phyloP scores from a whole-genome alignment of 2,888 invertebrate species.

The Brachypalpus laphriformis region DNA sequence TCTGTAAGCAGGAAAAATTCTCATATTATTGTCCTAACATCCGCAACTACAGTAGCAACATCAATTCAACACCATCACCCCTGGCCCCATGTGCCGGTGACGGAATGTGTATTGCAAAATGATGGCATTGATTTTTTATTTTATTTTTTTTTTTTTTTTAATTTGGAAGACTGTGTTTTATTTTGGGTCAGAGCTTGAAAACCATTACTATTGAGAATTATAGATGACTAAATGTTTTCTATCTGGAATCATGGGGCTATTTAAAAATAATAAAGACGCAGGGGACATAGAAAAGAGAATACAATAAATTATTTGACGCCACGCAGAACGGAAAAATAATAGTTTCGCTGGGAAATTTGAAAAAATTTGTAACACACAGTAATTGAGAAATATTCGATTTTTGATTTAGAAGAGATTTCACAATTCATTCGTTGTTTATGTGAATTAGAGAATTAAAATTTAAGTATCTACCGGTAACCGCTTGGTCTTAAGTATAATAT shows the following conservation, averaged over 20 bases:
- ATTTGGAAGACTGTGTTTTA: conserved; percentile 14
- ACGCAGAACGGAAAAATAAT: conserved; percentile 10
- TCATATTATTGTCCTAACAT: not conserved
- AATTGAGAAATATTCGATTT: not conserved
- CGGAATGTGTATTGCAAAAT: conserved; percentile 62
- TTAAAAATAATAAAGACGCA: conserved; percentile 44
- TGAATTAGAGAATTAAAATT: too few species aligned
- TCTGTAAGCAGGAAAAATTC: conserved; percentile 21
- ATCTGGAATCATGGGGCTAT: conserved; percentile 27
- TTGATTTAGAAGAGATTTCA: not conserved
- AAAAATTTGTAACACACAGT: conserved; percentile 2
- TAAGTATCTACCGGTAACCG: too few species aligned
- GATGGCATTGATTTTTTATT: conserved; percentile 53
- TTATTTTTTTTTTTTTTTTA: not conserved
- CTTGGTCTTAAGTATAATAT: too few species aligned
- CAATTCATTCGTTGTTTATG: not conserved
- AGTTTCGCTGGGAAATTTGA: not conserved
- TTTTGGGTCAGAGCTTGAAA: conserved; percentile 42
- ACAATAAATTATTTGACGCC: conserved; percentile 40
- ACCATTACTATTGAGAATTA: not conserved
- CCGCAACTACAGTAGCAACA: not conserved
- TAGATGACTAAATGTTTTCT: conserved; percentile 7
- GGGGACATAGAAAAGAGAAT: not conserved
- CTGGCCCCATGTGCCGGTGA: not conserved
- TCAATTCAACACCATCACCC: not conserved